Evolutionary conservation across 1,140 invertebrate genomes (phyloP).

Genomic region (Tribolium castaneum): DNA sequence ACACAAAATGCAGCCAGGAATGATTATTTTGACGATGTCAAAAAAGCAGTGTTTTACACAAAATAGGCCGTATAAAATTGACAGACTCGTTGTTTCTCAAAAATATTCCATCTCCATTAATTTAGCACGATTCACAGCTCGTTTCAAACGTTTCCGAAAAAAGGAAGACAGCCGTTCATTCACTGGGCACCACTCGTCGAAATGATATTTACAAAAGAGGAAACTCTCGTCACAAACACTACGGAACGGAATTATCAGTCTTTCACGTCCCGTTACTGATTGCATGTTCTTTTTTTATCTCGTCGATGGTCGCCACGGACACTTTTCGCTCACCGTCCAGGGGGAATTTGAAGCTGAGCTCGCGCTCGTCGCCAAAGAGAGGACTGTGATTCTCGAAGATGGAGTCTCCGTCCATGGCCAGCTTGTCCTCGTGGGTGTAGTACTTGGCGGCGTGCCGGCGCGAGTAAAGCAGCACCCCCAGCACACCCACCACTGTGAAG

Average conservation of each 20-base stretch:
- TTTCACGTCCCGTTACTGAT: slow-evolving; percentile 59
- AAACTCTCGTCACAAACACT: slow-evolving; percentile 25
- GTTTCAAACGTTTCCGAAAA: slow-evolving; percentile 1
- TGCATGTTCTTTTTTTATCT: slow-evolving; percentile 61
- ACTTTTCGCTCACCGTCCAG: slow-evolving; percentile 57
- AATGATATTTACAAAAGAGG: slow-evolving; percentile 20
- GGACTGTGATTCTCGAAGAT: slow-evolving; percentile 65
- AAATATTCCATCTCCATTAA: slow-evolving; percentile 24
- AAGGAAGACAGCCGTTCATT: slow-evolving; percentile 8
- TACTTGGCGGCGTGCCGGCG: slow-evolving; percentile 75
- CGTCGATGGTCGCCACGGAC: slow-evolving; percentile 62
- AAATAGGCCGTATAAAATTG: slow-evolving; percentile 27
- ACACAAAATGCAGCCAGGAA: neutral
- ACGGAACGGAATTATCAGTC: slow-evolving; percentile 32
- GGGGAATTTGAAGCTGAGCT: slow-evolving; percentile 63
- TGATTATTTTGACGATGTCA: neutral
- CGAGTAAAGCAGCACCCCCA: slow-evolving; percentile 69
- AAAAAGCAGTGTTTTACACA: neutral
- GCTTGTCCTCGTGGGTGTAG: slow-evolving; percentile 78
- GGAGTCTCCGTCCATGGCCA: slow-evolving; percentile 64
- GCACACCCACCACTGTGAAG: slow-evolving; percentile 66
- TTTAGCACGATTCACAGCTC: slow-evolving; percentile 32
- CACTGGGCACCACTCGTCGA: neutral
- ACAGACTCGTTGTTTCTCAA: slow-evolving; percentile 13
- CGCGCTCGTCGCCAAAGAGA: slow-evolving; percentile 58